These are phyloP conservation scores for Ptilonorhynchus violaceus DNA, from an alignment of 2,113 vertebrate species.

Conservation along the genomic window DNA sequence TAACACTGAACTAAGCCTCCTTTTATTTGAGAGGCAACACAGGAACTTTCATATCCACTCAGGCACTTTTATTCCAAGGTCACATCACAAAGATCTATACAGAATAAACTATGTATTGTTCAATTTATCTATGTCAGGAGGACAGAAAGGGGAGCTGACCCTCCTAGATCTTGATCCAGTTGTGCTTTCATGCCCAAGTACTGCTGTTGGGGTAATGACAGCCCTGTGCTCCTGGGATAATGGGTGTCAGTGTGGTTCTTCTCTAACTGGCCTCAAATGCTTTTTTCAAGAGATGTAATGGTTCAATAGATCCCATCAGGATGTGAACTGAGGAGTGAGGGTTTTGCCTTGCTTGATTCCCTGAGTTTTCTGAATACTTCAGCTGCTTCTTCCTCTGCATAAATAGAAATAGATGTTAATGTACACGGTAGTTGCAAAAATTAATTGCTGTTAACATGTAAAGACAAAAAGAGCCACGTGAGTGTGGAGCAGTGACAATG, in stretches of 20 bases:
- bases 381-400: neutral
- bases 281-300: neutral
- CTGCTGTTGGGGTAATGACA: neutral
- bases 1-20: neutral
- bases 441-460: neutral
- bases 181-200: neutral
- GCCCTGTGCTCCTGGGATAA: neutral
- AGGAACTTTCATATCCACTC: neutral
- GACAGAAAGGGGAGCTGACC: neutral
- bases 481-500: neutral
- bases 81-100: neutral
- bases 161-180: neutral
- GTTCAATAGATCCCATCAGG: rapidly evolving
- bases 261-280: neutral
- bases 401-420: neutral
- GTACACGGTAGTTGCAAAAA: neutral
- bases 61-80: neutral
- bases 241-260: rapidly evolving
- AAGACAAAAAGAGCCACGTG: neutral
- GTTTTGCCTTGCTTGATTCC: neutral
- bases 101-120: neutral
- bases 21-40: neutral
- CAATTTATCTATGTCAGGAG: neutral
- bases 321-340: neutral
- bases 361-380: neutral